Evolutionary conservation across 2,113 vertebrate genomes (phyloP).

Genomic region (Cyprinodon variegatus): DNA sequence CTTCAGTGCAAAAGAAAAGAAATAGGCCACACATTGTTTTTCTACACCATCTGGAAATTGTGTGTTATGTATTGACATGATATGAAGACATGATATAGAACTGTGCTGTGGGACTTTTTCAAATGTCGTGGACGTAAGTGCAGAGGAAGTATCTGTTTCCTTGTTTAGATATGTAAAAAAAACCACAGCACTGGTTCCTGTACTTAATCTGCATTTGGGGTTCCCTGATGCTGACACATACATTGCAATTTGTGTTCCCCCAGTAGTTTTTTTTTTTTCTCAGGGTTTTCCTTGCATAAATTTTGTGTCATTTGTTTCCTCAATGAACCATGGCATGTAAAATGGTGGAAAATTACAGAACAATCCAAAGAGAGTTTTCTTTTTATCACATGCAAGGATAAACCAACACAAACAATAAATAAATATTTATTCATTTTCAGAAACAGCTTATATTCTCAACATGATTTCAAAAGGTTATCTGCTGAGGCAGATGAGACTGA

Average conservation of each 20-base stretch:
- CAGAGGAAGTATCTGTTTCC: slow-evolving; percentile 57
- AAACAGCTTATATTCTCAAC: background rate
- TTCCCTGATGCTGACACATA: slow-evolving; percentile 4
- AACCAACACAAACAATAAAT: slow-evolving; percentile 26
- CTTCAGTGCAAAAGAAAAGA: background rate
- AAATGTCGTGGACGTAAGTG: background rate
- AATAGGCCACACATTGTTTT: background rate
- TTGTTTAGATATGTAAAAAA: background rate
- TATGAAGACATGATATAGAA: no score
- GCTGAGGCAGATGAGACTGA: background rate
- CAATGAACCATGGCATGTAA: background rate
- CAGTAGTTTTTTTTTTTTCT: background rate
- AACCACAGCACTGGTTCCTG: slow-evolving; percentile 32
- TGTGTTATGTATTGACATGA: no score
- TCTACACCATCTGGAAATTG: background rate
- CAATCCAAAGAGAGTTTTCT: background rate
- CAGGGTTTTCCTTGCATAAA: slow-evolving; percentile 29
- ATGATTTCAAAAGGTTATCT: background rate
- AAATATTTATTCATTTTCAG: background rate
- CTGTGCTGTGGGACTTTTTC: slow-evolving; percentile 25
- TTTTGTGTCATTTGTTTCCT: background rate
- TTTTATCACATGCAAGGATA: background rate
- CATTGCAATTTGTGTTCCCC: slow-evolving; percentile 1
- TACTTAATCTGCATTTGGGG: slow-evolving; percentile 48
- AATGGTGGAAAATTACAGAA: background rate